These are phyloP conservation scores for Lycocorax pyrrhopterus DNA, from an alignment of 2,113 vertebrate genomes.

Conservation along the genomic window DNA sequence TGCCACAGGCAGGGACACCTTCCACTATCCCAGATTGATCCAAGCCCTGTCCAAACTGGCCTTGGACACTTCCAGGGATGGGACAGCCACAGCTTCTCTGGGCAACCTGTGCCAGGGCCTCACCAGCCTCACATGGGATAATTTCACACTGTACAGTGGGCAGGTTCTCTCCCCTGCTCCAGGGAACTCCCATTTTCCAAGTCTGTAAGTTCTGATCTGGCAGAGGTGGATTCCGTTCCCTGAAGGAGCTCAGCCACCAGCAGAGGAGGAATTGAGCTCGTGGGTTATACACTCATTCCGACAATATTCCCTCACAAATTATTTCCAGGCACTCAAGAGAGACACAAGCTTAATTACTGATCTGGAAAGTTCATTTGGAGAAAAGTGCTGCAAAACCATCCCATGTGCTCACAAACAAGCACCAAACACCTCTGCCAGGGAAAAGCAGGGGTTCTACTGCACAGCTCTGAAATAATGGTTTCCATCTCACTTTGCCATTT, in stretches of 20 bases:
- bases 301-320: neutral
- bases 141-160: neutral
- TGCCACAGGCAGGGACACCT: neutral
- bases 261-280: neutral
- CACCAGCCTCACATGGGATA: too few species aligned
- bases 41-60: neutral
- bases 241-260: neutral
- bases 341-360: neutral
- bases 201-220: neutral
- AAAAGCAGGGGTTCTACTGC: neutral
- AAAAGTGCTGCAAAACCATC: neutral
- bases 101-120: neutral
- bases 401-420: neutral
- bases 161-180: neutral
- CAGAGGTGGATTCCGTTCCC: neutral
- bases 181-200: neutral
- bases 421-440: neutral
- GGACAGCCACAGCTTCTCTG: neutral
- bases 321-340: neutral
- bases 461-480: neutral
- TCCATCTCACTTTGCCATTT: neutral
- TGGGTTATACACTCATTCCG: too few species aligned
- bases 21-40: neutral
- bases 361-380: neutral
- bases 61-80: neutral